These are phyloP conservation scores for Premnoplex brunnescens DNA, from an alignment of 2,797 vertebrate species.

Conservation along the genomic window DNA sequence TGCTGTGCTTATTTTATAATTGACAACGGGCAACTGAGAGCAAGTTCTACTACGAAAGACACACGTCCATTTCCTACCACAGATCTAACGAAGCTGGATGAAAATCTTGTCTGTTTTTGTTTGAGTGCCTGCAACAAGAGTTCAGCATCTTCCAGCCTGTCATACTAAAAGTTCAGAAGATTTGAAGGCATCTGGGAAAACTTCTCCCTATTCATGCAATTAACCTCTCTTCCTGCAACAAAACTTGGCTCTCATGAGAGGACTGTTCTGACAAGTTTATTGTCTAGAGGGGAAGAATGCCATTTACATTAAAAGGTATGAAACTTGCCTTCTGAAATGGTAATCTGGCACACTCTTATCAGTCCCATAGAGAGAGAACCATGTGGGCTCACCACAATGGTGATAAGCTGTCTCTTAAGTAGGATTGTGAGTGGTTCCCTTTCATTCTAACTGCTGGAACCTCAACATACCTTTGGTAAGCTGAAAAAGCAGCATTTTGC, in stretches of 20 bases:
- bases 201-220: not conserved
- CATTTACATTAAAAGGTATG: not conserved
- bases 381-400: not conserved
- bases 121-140: not conserved
- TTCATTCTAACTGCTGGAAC: not conserved
- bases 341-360: not conserved
- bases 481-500: not conserved
- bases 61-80: not conserved
- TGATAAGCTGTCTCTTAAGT: not conserved
- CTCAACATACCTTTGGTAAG: not conserved
- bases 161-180: not conserved
- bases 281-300: not conserved
- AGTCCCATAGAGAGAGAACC: not conserved
- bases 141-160: not conserved
- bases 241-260: not conserved
- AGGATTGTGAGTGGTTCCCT: not conserved
- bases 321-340: not conserved
- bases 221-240: not conserved
- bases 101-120: not conserved
- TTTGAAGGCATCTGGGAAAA: not conserved
- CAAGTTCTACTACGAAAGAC: not conserved
- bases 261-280: not conserved
- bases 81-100: not conserved
- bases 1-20: not conserved
- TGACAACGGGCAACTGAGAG: rapidly evolving